These are phyloP conservation scores for Sarcoramphus papa DNA, from an alignment of 2,797 vertebrate genomes.

Conservation along the genomic window DNA sequence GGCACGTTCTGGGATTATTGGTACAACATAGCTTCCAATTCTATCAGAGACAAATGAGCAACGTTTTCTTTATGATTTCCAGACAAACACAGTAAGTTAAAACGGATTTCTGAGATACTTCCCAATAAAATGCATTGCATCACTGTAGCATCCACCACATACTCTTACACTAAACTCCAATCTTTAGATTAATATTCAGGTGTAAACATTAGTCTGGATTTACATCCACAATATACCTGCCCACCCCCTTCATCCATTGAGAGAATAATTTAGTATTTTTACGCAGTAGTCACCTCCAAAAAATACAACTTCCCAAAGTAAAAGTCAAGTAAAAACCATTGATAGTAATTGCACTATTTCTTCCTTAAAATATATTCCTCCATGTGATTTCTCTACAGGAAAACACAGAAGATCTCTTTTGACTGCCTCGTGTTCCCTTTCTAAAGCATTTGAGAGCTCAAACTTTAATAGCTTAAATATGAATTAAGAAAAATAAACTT, in stretches of 20 bases:
- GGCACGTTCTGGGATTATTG: background rate
- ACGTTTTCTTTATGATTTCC: background rate
- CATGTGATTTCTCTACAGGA: background rate
- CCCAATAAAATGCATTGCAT: background rate
- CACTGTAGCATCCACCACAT: background rate
- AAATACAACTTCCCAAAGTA: background rate
- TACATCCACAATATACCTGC: background rate
- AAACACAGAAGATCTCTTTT: background rate
- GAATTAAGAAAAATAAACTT: background rate
- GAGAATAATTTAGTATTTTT: background rate
- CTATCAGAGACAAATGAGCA: background rate
- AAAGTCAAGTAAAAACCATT: background rate
- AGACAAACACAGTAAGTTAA: background rate
- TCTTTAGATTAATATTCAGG: background rate
- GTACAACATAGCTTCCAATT: background rate
- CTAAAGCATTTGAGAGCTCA: background rate
- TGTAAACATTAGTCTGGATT: background rate
- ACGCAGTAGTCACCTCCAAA: background rate
- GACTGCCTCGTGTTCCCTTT: background rate
- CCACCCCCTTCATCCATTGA: background rate
- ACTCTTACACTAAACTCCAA: background rate
- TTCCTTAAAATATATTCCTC: background rate
- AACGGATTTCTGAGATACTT: background rate
- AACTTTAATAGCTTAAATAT: background rate
- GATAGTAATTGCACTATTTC: background rate